Evolutionary conservation across 2,797 vertebrate species (phyloP), one percentile per base, ranked within the genome.

Genomic region (Hipposideros larvatus): DNA sequence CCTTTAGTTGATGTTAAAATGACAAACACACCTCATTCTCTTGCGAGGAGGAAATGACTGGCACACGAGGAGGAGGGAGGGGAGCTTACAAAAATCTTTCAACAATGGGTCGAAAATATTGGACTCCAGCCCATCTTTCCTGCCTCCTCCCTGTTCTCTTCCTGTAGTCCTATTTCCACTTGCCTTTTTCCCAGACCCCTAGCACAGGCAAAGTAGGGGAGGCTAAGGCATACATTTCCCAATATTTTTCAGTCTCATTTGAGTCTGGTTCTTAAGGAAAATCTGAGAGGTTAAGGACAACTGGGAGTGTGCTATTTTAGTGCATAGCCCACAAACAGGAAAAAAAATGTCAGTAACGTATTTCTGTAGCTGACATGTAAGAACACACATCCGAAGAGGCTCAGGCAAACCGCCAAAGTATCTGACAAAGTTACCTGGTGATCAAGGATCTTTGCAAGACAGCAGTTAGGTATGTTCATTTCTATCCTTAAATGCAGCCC

Each of bases 381-480:
- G 13, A 90, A 71, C 41, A 74, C 5, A 77, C 26, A 61, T 57
- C 83, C 84, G 37, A 71, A 84, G 51, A 96, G 70, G 86, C 86
- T 85, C 66, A 41, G 94, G 91, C 80, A 90, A 96, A 71, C 77
- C 78, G 71, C 82, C 87, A 79, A 96, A 79, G 77, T 90, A 37
- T 78, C 95, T 94, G 87, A 63, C 85, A 78, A 95, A 94, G 92
- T 97, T 96, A 98, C 61, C 55, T 92, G 82, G 90, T 15, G 85
- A 93, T 86, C 31, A 4, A 91, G 83, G 41, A 70, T 61, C 95
- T 96, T 97, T 97, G 90, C 77, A 95, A 96, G 74, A 97, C 43
- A 63, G 90, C 7, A 0, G 0, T 48, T 87, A 96, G 37, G 37
- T 91, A 96, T 19, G 53, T 55, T 55, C 53, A 55, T 91, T 93